phyloP scores from a whole-genome alignment of 2,888 invertebrate species.

The Pseudoips prasinana region DNA sequence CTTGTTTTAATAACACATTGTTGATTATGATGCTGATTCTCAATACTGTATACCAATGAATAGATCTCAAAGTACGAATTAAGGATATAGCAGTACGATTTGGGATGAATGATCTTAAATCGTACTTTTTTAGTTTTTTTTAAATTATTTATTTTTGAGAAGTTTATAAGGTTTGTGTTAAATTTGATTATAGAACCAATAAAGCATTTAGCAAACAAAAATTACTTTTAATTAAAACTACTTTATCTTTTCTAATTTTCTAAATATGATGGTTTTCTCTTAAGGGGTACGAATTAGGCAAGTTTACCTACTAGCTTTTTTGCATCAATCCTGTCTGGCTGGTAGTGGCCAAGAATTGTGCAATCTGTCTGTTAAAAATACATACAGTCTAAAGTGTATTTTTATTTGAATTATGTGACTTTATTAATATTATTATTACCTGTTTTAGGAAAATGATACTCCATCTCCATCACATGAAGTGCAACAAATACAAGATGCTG shows the following conservation, averaged over 20 bases:
- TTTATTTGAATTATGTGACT: too few relatives aligned
- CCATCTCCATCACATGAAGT: too few relatives aligned
- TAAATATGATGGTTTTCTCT: background rate
- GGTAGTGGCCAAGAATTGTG: too few relatives aligned
- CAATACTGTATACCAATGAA: background rate
- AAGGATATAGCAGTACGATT: background rate
- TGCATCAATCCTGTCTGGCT: too few relatives aligned
- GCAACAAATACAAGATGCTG: too few relatives aligned
- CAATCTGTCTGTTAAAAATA: too few relatives aligned
- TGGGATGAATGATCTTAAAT: background rate
- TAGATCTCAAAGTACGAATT: slow-evolving; percentile 1
- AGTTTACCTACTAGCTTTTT: too few relatives aligned
- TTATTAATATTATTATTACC: too few relatives aligned
- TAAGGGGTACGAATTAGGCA: slow-evolving; percentile 4
- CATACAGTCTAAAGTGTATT: too few relatives aligned
- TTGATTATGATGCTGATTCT: background rate
- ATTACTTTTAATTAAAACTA: slow-evolving; percentile 1
- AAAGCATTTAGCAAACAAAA: background rate
- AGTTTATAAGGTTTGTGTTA: background rate
- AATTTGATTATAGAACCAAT: background rate
- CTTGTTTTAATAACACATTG: background rate
- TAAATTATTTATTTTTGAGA: background rate
- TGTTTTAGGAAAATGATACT: too few relatives aligned
- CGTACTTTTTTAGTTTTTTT: background rate
- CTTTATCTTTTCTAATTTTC: background rate